Evolutionary conservation across 2,113 vertebrate genomes (phyloP).

Genomic region (Silurus asotus): DNA sequence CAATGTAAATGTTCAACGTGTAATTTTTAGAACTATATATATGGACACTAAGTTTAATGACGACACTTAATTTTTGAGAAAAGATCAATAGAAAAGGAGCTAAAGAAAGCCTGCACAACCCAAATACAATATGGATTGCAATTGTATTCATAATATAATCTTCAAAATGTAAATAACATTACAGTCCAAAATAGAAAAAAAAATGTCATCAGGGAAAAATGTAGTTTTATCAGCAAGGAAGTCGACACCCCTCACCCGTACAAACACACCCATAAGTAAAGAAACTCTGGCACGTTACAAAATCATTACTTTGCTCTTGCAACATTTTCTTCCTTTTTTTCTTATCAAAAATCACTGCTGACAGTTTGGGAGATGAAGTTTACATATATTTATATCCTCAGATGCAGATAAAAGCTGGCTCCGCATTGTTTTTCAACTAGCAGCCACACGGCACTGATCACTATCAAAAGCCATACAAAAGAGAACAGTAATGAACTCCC

Average conservation of each 20-base stretch:
- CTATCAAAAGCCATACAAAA: conserved; percentile 20
- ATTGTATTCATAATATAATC: not conserved
- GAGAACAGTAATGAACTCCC: conserved; percentile 20
- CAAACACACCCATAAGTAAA: conserved; percentile 13
- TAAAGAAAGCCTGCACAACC: not conserved
- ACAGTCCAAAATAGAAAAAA: not conserved
- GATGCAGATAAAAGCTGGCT: conserved; percentile 14
- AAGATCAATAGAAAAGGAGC: not conserved
- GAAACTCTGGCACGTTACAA: not conserved
- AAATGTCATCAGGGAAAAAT: not conserved
- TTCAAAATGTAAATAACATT: not conserved
- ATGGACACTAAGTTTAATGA: not conserved
- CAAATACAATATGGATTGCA: not conserved
- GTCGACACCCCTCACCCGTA: conserved; percentile 10
- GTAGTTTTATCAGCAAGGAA: conserved; percentile 35
- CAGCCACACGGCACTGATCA: conserved; percentile 12
- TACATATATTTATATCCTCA: conserved; percentile 1
- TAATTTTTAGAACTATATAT: not conserved
- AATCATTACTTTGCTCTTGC: conserved; percentile 19
- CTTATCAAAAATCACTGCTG: not conserved
- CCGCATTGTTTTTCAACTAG: conserved; percentile 16
- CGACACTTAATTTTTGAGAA: not conserved
- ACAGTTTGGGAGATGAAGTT: not conserved
- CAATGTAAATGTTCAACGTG: not conserved
- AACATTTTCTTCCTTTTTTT: conserved; percentile 10